A percentile compares a stretch with the other conserved stretches of the same genome.
These are phyloP conservation scores for Zaprionus obscuricornis DNA, from an alignment of 2,888 invertebrate genomes.

Conservation along the genomic window DNA sequence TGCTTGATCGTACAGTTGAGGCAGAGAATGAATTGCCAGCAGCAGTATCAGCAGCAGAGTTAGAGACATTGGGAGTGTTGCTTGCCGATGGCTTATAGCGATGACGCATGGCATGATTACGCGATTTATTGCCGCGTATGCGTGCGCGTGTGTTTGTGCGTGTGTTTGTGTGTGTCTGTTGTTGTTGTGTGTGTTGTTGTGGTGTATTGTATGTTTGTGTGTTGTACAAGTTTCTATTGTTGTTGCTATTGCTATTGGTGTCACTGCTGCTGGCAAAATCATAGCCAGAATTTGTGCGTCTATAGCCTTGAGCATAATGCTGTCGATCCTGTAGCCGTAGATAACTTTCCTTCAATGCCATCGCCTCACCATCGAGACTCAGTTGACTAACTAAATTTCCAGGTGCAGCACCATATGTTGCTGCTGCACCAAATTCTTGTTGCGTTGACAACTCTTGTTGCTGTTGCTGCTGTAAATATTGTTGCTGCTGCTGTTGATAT, in stretches of 20 bases:
- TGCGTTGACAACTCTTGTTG: too few species aligned
- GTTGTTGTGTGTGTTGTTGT: conserved; percentile 11
- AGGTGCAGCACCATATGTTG: too few species aligned
- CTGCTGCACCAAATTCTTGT: too few species aligned
- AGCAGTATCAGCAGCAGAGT: neutral
- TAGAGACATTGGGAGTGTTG: neutral
- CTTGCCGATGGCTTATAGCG: conserved; percentile 9
- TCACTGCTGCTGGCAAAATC: too few species aligned
- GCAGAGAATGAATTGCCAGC: neutral
- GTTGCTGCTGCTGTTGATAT: conserved; percentile 2
- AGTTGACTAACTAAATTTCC: conserved; percentile 27
- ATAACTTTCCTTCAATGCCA: conserved; percentile 44
- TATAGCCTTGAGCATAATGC: conserved; percentile 11
- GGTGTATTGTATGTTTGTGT: neutral
- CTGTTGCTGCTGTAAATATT: neutral
- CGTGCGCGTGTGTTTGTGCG: neutral
- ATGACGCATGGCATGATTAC: conserved; percentile 3
- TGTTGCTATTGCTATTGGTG: conserved; percentile 2
- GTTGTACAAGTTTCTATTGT: conserved; percentile 2
- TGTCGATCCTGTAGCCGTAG: conserved; percentile 24
- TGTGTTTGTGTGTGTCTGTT: neutral
- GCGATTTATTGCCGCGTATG: conserved; percentile 13
- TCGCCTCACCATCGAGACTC: conserved; percentile 30
- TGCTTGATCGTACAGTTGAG: neutral
- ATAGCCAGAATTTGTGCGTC: neutral